These are phyloP conservation scores for Drosophila nigritarsus DNA, from an alignment of 2,888 invertebrate genomes.

Conservation along the genomic window DNA sequence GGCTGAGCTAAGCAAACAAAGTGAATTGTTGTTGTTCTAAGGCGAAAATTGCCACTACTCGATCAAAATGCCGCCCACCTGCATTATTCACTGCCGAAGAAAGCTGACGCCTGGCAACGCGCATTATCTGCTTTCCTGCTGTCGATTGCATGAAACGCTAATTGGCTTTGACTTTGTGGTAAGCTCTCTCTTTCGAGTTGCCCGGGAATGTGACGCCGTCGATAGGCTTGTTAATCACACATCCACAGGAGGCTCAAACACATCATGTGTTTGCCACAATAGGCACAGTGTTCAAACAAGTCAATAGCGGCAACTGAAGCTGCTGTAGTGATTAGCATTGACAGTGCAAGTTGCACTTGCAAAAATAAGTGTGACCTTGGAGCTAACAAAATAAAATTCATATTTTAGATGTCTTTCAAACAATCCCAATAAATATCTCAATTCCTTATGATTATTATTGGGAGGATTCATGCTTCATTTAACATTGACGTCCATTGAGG, in stretches of 20 bases:
- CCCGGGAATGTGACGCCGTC: not conserved
- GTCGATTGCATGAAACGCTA: conserved; percentile 32
- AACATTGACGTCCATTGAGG: not conserved
- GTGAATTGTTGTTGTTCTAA: not conserved
- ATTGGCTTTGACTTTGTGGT: conserved; percentile 33
- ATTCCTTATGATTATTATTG: not conserved
- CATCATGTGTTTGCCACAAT: conserved; percentile 1
- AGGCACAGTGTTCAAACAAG: conserved; percentile 16
- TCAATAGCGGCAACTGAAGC: conserved; percentile 18
- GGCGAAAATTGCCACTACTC: conserved; percentile 1
- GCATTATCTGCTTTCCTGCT: conserved; percentile 9
- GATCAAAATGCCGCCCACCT: not conserved
- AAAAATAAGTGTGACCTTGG: not conserved
- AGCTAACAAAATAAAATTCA: not conserved
- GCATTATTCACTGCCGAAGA: conserved; percentile 8
- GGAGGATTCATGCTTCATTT: not conserved
- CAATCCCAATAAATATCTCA: not conserved
- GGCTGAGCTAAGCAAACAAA: conserved; percentile 1
- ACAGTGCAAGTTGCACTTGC: not conserved
- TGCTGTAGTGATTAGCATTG: not conserved
- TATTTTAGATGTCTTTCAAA: not conserved
- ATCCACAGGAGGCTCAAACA: conserved; percentile 13
- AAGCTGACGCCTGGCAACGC: not conserved
- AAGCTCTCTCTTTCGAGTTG: not conserved
- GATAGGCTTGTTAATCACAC: conserved; percentile 33